Evolutionary conservation across 2,888 invertebrate genomes (phyloP).

Genomic region (Cosmopolites sordidus): DNA sequence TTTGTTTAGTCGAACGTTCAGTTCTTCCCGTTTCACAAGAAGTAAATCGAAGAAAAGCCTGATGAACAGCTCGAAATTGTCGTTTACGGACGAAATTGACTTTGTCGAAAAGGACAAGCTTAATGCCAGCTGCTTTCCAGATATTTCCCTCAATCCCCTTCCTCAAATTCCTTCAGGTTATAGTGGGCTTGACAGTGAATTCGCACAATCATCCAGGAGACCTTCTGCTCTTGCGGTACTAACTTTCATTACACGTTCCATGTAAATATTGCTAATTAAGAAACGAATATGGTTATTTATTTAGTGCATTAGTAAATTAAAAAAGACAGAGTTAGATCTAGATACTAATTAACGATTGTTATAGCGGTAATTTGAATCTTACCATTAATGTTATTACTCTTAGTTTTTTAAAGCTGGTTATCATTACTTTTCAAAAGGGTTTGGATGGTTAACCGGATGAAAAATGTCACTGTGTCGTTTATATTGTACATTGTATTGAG

Average conservation of each 20-base stretch:
- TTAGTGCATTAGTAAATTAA: no score
- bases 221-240: conserved; percentile 46
- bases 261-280: conserved; percentile 3
- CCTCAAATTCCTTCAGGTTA: conserved; percentile 18
- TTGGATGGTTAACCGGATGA: no score
- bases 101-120: conserved; percentile 35
- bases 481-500: no score
- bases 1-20: conserved; percentile 44
- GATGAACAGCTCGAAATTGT: conserved; percentile 38
- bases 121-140: conserved; percentile 45
- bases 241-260: conserved; percentile 44
- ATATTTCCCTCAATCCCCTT: conserved; percentile 41
- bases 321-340: no score
- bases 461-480: no score
- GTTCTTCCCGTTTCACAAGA: conserved; percentile 42
- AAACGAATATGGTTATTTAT: no score
- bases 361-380: no score
- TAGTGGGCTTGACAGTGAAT: conserved; percentile 9
- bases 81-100: conserved; percentile 35
- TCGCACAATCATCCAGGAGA: conserved; percentile 38
- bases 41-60: conserved; percentile 36
- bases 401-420: no score
- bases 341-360: no score
- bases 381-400: no score
- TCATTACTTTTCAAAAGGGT: no score